These are phyloP conservation scores for Leptonema lineaticorne DNA, from an alignment of 1,140 invertebrate species.

Conservation along the genomic window DNA sequence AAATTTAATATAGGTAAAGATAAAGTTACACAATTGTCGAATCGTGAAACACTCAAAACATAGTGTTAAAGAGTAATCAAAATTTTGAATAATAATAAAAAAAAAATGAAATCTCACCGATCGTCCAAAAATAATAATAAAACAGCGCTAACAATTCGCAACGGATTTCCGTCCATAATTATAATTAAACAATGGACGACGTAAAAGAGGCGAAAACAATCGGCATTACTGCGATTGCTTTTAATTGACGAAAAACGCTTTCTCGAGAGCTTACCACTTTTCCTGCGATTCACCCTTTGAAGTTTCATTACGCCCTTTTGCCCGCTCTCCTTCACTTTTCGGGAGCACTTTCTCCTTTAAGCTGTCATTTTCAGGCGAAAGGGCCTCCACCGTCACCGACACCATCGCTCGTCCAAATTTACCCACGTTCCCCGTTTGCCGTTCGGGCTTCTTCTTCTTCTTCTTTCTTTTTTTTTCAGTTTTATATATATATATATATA, in stretches of 20 bases:
- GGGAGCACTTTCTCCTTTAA: constrained; percentile 11
- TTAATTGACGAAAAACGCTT: constrained; percentile 21
- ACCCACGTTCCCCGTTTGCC: background rate
- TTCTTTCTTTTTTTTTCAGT: constrained; percentile 8
- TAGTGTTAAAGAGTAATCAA: too few species aligned
- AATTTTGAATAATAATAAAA: too few species aligned
- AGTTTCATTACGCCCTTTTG: constrained; percentile 28
- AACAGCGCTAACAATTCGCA: too few species aligned
- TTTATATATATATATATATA: too few species aligned
- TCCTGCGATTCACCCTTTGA: constrained; percentile 21
- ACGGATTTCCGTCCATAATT: too few species aligned
- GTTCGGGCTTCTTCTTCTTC: background rate
- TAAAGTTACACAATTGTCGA: too few species aligned
- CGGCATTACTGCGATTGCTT: background rate
- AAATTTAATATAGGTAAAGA: too few species aligned
- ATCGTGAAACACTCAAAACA: too few species aligned
- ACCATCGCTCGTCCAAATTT: background rate
- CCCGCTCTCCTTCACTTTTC: constrained; percentile 20
- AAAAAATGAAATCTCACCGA: too few species aligned
- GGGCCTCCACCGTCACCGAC: background rate
- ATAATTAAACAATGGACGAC: too few species aligned
- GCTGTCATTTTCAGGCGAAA: constrained; percentile 22
- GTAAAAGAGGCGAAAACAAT: too few species aligned
- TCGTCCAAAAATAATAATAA: too few species aligned
- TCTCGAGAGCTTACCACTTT: constrained; percentile 19